Percentiles rank a stretch among this genome's conserved stretches.
These are phyloP conservation scores for Desmodus rotundus DNA, from an alignment of 2,113 vertebrate genomes.

Conservation along the genomic window DNA sequence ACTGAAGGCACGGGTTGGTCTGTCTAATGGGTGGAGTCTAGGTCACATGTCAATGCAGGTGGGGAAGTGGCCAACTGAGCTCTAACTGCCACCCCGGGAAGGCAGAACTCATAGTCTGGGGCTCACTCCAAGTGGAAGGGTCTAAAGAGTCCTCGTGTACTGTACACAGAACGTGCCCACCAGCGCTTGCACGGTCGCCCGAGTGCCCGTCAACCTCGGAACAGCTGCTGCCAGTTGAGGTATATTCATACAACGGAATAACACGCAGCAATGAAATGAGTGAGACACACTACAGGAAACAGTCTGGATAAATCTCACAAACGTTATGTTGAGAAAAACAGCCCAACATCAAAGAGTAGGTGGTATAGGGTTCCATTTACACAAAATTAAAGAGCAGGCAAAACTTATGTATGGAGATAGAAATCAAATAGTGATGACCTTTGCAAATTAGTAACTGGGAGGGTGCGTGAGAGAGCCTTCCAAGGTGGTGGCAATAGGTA, in stretches of 20 bases:
- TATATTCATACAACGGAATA: not conserved
- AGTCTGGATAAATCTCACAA: not conserved
- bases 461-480: not conserved
- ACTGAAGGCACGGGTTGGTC: not conserved
- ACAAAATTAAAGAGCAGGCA: not conserved
- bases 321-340: not conserved
- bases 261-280: not conserved
- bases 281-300: not conserved
- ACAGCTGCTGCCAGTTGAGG: not conserved
- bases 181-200: too few species aligned
- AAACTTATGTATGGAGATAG: not conserved
- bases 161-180: not conserved
- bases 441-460: not conserved
- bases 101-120: not conserved
- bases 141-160: not conserved
- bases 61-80: not conserved
- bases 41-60: too few species aligned
- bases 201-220: too few species aligned
- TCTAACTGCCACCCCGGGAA: not conserved
- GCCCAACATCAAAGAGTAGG: not conserved
- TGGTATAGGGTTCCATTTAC: not conserved
- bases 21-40: not conserved
- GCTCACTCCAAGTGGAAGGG: not conserved
- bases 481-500: not conserved
- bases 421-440: not conserved